Evolutionary conservation across 2,797 vertebrate genomes (phyloP), one percentile per base, ranked within the genome.

Genomic region (Gymnoscopelus braueri): DNA sequence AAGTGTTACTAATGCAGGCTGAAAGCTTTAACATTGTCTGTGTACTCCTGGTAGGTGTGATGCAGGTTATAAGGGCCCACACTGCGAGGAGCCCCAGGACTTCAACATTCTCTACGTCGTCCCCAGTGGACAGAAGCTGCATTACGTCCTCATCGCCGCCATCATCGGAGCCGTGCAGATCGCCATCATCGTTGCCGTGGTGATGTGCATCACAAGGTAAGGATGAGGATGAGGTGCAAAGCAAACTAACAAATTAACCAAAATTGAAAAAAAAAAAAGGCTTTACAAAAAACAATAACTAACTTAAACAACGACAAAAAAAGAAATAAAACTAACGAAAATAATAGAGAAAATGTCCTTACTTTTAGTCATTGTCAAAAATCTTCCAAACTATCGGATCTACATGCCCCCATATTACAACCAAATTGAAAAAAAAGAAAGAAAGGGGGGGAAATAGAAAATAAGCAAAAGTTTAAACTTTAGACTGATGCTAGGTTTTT

Each of bases 151-250:
- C 77, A 98, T 98, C 80, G 97, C 97, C 67, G 96, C 96, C 84
- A 96, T 98, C 88, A 97, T 98, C 75, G 97, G 97, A 60, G 96
- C 96, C 35, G 96, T 98, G 75, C 97, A 98, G 93, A 98, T 98
- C 55, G 95, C 96, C 89, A 94, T 98, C 87, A 98, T 98, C 74
- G 96, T 97, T 58, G 96, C 96, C 39, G 96, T 98, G 88, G 95
- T 98, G 90, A 98, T 98, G 96, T 98, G 97, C 90, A 98, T 98
- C 93, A 97, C 95, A 53, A 96, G 97, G 97, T 98, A 85, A 49
- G 70, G 90, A 0, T 47, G 88, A 4, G 26, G 26, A 29, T 29
- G 26, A 29, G 26, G 2, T 29, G 26, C 26, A 29, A 44, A 44
- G 19, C 19, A 71, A 44, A 44, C 39, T 44, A 10, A 44, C 39